These are phyloP conservation scores for Cybosia mesomella DNA, from an alignment of 2,888 invertebrate species.

Conservation along the genomic window DNA sequence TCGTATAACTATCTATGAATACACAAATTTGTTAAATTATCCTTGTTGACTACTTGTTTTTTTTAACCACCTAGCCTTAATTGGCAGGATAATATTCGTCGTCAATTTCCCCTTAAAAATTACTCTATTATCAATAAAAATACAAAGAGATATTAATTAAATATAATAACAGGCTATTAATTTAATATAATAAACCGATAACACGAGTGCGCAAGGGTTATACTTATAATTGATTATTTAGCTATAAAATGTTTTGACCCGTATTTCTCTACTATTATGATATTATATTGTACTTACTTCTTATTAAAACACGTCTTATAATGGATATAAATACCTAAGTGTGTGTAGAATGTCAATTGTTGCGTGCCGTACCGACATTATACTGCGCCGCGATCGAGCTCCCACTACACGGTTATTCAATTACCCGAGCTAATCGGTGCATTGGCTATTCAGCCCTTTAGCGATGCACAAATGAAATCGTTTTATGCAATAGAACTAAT, in stretches of 20 bases:
- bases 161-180: slow-evolving; percentile 11
- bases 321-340: not conserved
- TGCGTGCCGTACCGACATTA: slow-evolving; percentile 56
- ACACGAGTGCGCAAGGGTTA: not conserved
- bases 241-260: not conserved
- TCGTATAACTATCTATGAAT: not conserved
- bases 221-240: slow-evolving; percentile 2
- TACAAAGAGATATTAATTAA: slow-evolving; percentile 7
- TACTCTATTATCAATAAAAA: not conserved
- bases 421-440: slow-evolving; percentile 64
- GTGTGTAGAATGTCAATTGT: slow-evolving; percentile 24
- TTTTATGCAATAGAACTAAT: not conserved
- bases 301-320: too few species aligned
- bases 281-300: not conserved
- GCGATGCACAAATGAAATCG: not conserved
- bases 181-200: slow-evolving; percentile 12
- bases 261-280: not conserved
- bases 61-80: not conserved
- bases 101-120: not conserved
- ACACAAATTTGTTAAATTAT: not conserved
- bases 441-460: slow-evolving; percentile 33
- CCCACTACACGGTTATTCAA: slow-evolving; percentile 67
- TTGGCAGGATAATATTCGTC: not conserved
- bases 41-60: not conserved
- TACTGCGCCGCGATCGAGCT: slow-evolving; percentile 41